phyloP scores from a whole-genome alignment of 2,888 invertebrate genomes.

The Spatulosminthurus flaviceps region DNA sequence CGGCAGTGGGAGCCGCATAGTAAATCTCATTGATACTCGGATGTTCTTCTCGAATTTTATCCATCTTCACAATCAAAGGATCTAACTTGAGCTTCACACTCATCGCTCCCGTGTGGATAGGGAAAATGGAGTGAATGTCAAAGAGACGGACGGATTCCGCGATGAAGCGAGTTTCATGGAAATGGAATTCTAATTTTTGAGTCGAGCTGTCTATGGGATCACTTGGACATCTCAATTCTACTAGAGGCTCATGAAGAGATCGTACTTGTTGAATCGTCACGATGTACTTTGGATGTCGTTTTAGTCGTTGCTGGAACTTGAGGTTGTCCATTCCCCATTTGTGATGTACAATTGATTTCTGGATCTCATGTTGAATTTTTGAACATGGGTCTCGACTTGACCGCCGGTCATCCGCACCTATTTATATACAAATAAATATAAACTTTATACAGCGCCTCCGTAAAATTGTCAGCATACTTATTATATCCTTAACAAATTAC shows the following conservation, averaged over 20 bases:
- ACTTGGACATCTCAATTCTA: constrained; percentile 57
- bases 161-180: constrained; percentile 58
- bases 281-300: constrained; percentile 59
- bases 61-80: constrained; percentile 57
- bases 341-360: constrained; percentile 56
- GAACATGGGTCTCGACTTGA: constrained; percentile 50
- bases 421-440: too few species aligned
- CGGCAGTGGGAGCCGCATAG: constrained; percentile 18
- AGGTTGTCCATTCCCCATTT: constrained; percentile 59
- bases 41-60: constrained; percentile 53
- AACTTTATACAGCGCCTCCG: too few species aligned
- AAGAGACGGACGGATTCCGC: constrained; percentile 62
- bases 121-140: constrained; percentile 63
- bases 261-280: constrained; percentile 58
- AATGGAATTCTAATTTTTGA: constrained; percentile 56
- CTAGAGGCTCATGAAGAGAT: constrained; percentile 58
- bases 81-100: constrained; percentile 59
- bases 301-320: constrained; percentile 61
- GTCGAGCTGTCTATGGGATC: background rate
- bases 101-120: constrained; percentile 59
- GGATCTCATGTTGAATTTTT: constrained; percentile 59
- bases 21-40: constrained; percentile 44
- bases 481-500: too few species aligned
- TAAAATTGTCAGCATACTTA: too few species aligned
- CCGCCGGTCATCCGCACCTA: background rate